These are phyloP conservation scores for Drosophila neutralis DNA, from an alignment of 2,888 invertebrate species.

Conservation along the genomic window DNA sequence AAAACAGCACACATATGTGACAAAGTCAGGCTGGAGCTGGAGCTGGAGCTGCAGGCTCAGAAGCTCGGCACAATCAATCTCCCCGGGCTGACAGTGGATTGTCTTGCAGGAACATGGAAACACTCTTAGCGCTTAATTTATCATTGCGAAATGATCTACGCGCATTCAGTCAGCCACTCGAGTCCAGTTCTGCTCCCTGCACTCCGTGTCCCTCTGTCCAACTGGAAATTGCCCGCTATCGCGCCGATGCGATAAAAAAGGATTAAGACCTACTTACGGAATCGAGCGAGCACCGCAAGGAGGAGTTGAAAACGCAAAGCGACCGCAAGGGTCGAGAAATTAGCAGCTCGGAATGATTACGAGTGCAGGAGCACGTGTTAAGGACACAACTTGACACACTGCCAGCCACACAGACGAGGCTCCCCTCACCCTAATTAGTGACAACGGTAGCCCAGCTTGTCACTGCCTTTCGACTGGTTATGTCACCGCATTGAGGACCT, in stretches of 20 bases:
- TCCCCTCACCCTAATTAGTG: slow-evolving; percentile 50
- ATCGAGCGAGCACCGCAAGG: slow-evolving; percentile 45
- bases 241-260: slow-evolving; percentile 72
- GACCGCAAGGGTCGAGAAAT: slow-evolving; percentile 53
- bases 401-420: slow-evolving; percentile 1
- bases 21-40: slow-evolving; percentile 32
- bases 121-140: slow-evolving; percentile 84
- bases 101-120: slow-evolving; percentile 84
- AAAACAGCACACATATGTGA: slow-evolving; percentile 50
- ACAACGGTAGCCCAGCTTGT: slow-evolving; percentile 72
- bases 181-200: slow-evolving; percentile 19
- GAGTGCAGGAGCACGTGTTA: slow-evolving; percentile 72
- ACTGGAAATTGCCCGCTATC: slow-evolving; percentile 61
- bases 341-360: slow-evolving; percentile 72
- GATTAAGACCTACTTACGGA: slow-evolving; percentile 75
- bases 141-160: slow-evolving; percentile 83
- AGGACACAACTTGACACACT: slow-evolving; percentile 48
- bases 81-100: slow-evolving; percentile 82
- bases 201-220: slow-evolving; percentile 13
- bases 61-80: slow-evolving; percentile 82
- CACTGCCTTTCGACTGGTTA: slow-evolving; percentile 35
- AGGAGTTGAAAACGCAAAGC: slow-evolving; percentile 11
- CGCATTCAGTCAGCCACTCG: slow-evolving; percentile 35
- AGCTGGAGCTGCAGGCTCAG: slow-evolving; percentile 13
- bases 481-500: slow-evolving; percentile 39